These are phyloP conservation scores for Hypomecis atomaria DNA, from an alignment of 2,888 invertebrate species.

Conservation along the genomic window DNA sequence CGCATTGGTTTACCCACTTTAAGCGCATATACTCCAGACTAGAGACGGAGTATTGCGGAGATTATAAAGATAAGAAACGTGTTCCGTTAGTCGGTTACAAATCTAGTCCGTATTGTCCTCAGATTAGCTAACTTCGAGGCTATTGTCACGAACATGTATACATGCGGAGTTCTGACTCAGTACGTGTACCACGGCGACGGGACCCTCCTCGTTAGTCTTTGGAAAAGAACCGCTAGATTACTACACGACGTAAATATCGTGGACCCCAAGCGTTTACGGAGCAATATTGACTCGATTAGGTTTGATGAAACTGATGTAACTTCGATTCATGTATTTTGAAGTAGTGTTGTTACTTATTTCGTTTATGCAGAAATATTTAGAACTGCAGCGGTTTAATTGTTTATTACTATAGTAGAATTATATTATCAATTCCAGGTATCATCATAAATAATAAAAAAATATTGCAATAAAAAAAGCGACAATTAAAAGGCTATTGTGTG, in stretches of 20 bases:
- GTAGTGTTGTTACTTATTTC: neutral
- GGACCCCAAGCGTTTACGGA: constrained; percentile 37
- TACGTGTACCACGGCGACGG: constrained; percentile 61
- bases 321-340: constrained; percentile 1
- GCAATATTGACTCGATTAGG: constrained; percentile 29
- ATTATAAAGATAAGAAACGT: too few relatives aligned
- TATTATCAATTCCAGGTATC: too few relatives aligned
- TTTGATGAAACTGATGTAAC: constrained; percentile 10
- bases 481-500: too few relatives aligned
- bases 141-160: constrained; percentile 63
- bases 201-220: constrained; percentile 57
- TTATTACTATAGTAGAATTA: too few relatives aligned
- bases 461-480: too few relatives aligned
- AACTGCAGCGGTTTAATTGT: too few relatives aligned
- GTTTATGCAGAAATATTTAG: too few relatives aligned
- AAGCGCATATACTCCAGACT: too few relatives aligned
- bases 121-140: constrained; percentile 68
- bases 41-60: too few relatives aligned
- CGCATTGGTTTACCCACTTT: too few relatives aligned
- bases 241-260: constrained; percentile 44
- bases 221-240: constrained; percentile 54
- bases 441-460: too few relatives aligned
- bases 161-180: constrained; percentile 60
- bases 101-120: constrained; percentile 51
- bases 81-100: too few relatives aligned